Conservation (phyloP, 2,113 vertebrate species). For the Vombatus ursinus region DNA sequence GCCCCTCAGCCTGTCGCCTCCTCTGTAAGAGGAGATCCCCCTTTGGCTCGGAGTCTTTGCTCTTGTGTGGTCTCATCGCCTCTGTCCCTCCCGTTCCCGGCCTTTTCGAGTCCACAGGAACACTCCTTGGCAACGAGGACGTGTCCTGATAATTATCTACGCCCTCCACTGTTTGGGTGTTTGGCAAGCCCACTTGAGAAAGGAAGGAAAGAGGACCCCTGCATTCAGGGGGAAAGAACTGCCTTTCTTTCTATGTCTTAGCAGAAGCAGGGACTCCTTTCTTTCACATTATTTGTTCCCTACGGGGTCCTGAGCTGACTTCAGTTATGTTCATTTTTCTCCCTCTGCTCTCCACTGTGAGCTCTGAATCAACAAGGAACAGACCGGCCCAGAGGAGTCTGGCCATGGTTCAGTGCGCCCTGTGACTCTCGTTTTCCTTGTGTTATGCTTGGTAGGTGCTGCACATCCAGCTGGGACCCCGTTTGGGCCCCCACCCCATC, state of each 20-base stretch:
- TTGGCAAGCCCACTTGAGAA: neutral
- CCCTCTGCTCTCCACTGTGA: fast-evolving
- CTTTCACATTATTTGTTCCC: fast-evolving
- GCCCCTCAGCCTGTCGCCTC: neutral
- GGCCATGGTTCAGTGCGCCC: slow-evolving; percentile 61
- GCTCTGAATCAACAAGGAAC: neutral
- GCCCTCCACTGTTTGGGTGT: neutral
- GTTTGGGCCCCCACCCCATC: slow-evolving; percentile 93
- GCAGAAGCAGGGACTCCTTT: neutral
- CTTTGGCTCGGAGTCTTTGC: neutral
- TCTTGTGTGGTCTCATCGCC: neutral
- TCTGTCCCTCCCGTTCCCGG: neutral
- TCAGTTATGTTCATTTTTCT: neutral
- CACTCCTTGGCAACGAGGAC: neutral
- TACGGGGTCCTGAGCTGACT: neutral
- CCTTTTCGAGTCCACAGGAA: neutral
- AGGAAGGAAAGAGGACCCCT: neutral
- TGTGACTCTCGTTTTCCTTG: slow-evolving; percentile 77
- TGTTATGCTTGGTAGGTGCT: slow-evolving; percentile 86
- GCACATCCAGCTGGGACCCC: slow-evolving; percentile 91
- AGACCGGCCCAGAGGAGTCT: fast-evolving
- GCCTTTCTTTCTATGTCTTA: neutral
- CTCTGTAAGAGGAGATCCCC: neutral
- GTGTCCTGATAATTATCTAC: neutral
- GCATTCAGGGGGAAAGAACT: neutral